Evolutionary conservation across 1,140 invertebrate species (phyloP).

Genomic region (Atta colombica): DNA sequence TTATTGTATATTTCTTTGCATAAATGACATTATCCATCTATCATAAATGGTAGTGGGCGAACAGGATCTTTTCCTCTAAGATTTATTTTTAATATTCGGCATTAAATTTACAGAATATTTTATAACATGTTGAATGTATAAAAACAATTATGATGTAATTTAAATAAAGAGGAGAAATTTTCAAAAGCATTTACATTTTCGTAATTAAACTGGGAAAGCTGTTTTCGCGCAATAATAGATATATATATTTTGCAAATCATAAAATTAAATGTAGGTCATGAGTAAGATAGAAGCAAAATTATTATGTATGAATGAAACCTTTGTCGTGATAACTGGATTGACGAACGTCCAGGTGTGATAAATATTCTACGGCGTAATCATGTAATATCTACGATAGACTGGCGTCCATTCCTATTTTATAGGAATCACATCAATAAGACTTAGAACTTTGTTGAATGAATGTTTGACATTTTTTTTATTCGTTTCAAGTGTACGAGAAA

Average conservation of each 20-base stretch:
- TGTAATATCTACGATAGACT: conserved; percentile 46
- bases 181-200: neutral
- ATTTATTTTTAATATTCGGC: neutral
- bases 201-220: neutral
- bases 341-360: conserved; percentile 16
- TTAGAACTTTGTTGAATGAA: conserved; percentile 16
- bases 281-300: conserved; percentile 6
- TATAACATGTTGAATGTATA: conserved; percentile 2
- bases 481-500: neutral
- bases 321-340: conserved; percentile 33
- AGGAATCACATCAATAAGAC: conserved; percentile 9
- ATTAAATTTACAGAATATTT: neutral
- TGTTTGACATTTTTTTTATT: conserved; percentile 20
- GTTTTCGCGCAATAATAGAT: neutral
- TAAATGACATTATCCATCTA: no score
- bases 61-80: neutral
- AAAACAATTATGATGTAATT: neutral
- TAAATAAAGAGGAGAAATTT: neutral
- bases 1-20: no score
- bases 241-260: neutral
- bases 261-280: neutral
- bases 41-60: no score
- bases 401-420: conserved; percentile 10
- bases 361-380: conserved; percentile 35
- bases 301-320: conserved; percentile 16